A percentile compares a stretch with the other conserved stretches of the same genome.
These are phyloP conservation scores for Diplodus sargus DNA, from an alignment of 2,797 vertebrate genomes.

Conservation along the genomic window DNA sequence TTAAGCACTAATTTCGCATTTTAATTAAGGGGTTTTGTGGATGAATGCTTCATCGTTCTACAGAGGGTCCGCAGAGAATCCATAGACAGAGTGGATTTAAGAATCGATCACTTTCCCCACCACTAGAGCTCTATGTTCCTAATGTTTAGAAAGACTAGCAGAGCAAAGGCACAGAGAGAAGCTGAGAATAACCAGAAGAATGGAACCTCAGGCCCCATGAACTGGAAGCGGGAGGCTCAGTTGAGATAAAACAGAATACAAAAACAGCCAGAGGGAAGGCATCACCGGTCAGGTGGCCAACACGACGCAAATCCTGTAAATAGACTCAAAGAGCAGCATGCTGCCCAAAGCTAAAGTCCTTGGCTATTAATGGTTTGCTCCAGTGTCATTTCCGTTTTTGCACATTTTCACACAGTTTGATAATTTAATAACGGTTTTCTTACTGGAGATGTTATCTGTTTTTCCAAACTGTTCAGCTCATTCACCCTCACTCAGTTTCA, in stretches of 20 bases:
- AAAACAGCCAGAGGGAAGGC: constrained; percentile 57
- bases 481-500: constrained; percentile 16
- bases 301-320: constrained; percentile 51
- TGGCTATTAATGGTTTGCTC: constrained; percentile 27
- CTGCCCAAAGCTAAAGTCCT: constrained; percentile 14
- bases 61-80: no score
- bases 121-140: constrained; percentile 5
- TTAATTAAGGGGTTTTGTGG: not conserved
- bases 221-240: constrained; percentile 49
- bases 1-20: not conserved
- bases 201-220: constrained; percentile 37
- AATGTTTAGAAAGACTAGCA: constrained; percentile 11
- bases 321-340: constrained; percentile 39
- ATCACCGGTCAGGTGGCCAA: constrained; percentile 63
- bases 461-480: not conserved
- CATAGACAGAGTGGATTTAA: not conserved
- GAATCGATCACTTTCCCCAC: constrained; percentile 3
- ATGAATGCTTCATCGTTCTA: not conserved
- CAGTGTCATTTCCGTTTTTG: constrained; percentile 31
- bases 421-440: constrained; percentile 30
- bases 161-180: constrained; percentile 17
- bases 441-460: not conserved
- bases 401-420: not conserved
- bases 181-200: constrained; percentile 45
- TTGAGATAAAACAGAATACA: constrained; percentile 62